Percentiles rank a stretch among this genome's conserved stretches.
These are phyloP conservation scores for Hormaphis cornu DNA, from an alignment of 1,140 invertebrate genomes.

Conservation along the genomic window DNA sequence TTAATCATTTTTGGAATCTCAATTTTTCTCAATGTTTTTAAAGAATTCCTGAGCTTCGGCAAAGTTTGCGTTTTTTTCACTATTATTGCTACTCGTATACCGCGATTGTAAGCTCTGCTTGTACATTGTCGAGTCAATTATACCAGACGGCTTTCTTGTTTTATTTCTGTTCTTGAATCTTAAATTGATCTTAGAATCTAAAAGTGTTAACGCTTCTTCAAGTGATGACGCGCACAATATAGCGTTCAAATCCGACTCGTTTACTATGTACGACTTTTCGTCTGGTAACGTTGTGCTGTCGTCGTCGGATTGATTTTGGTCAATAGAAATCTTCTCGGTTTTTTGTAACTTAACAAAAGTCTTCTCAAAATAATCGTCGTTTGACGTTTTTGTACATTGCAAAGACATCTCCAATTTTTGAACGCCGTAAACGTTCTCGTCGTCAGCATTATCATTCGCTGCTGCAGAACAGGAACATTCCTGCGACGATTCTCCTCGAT, in stretches of 20 bases:
- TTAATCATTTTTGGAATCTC: too few relatives aligned
- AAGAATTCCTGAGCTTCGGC: neutral
- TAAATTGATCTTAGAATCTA: slow-evolving; percentile 9
- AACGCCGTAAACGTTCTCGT: neutral
- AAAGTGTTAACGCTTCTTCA: neutral
- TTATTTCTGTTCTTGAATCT: neutral
- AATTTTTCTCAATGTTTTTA: neutral
- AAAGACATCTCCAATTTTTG: neutral
- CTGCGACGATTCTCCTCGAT: neutral
- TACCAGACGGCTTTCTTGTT: neutral
- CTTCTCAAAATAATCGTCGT: slow-evolving; percentile 3
- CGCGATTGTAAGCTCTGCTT: neutral
- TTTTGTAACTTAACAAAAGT: neutral
- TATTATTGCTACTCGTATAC: neutral
- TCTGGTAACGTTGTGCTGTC: neutral
- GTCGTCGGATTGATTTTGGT: neutral
- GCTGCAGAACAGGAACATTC: too few relatives aligned
- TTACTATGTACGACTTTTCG: neutral
- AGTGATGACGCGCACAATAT: slow-evolving; percentile 14
- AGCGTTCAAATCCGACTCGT: slow-evolving; percentile 7
- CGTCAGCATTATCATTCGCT: neutral
- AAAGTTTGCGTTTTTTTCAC: neutral
- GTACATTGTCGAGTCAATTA: too few relatives aligned
- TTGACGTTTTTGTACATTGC: neutral
- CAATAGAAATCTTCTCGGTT: neutral